A percentile compares a stretch with the other conserved stretches of the same genome.
Evolutionary conservation across 2,113 vertebrate species (phyloP).

Genomic region (Monopterus albus): DNA sequence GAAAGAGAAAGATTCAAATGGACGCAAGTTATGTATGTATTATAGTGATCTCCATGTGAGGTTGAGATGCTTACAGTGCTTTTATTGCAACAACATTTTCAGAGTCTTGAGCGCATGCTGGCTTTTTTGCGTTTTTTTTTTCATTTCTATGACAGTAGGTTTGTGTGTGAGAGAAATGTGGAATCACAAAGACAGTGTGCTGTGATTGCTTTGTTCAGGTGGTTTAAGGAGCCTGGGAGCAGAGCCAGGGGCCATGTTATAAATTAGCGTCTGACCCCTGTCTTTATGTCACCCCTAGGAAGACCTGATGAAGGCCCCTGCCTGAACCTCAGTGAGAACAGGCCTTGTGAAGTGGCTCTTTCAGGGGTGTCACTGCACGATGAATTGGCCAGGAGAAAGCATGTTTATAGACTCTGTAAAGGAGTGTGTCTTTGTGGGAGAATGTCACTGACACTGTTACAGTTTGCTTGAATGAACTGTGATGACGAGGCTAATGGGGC

Average conservation of each 20-base stretch:
- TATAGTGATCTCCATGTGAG: not conserved
- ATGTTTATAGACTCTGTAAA: slow-evolving; percentile 95
- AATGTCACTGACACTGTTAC: slow-evolving; percentile 90
- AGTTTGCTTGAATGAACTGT: slow-evolving; percentile 91
- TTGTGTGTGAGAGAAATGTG: slow-evolving; percentile 14
- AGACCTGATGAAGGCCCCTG: slow-evolving; percentile 69
- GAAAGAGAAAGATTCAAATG: slow-evolving; percentile 21
- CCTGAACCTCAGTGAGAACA: slow-evolving; percentile 75
- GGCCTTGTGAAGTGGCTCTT: slow-evolving; percentile 79
- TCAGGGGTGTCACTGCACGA: slow-evolving; percentile 84
- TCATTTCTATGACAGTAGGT: not conserved
- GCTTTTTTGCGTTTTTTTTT: not conserved
- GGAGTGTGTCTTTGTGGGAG: slow-evolving; percentile 91
- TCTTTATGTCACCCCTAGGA: slow-evolving; percentile 78
- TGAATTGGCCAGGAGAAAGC: slow-evolving; percentile 87
- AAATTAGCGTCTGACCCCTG: slow-evolving; percentile 82
- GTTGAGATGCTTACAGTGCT: not conserved
- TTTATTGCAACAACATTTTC: not conserved
- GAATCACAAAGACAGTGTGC: slow-evolving; percentile 25
- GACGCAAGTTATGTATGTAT: not conserved
- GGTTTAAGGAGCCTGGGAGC: slow-evolving; percentile 80
- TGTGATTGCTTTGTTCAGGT: slow-evolving; percentile 56
- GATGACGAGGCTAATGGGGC: slow-evolving; percentile 88
- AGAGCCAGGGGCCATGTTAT: slow-evolving; percentile 77
- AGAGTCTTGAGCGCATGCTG: not conserved